Conservation (phyloP, 1,140 invertebrate species). For the Meteorus sp. region DNA sequence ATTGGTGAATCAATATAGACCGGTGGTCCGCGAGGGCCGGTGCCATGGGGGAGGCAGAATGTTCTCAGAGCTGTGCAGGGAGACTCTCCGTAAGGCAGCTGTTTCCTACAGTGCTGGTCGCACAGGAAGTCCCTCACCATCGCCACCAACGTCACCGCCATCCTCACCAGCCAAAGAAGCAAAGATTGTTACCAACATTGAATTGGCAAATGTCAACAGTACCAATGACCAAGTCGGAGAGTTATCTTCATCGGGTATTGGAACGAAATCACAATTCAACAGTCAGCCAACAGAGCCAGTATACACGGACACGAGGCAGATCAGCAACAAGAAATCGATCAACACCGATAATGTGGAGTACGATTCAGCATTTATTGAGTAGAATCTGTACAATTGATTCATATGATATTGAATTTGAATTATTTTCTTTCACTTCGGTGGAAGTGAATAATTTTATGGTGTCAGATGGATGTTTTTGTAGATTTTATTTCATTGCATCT, state of each 20-base stretch:
- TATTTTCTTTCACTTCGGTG: too few species aligned
- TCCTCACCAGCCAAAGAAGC: slow-evolving; percentile 54
- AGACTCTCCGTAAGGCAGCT: slow-evolving; percentile 63
- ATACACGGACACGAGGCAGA: slow-evolving; percentile 30
- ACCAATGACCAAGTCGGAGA: slow-evolving; percentile 29
- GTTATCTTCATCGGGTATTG: slow-evolving; percentile 23
- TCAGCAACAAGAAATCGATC: slow-evolving; percentile 32
- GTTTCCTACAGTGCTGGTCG: slow-evolving; percentile 58
- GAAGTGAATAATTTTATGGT: too few species aligned
- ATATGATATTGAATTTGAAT: too few species aligned
- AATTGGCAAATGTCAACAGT: slow-evolving; percentile 48
- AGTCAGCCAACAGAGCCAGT: slow-evolving; percentile 15
- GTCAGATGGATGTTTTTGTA: slow-evolving; percentile 8
- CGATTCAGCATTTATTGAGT: slow-evolving; percentile 38
- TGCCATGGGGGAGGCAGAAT: slow-evolving; percentile 61
- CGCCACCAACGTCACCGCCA: slow-evolving; percentile 55
- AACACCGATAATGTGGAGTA: slow-evolving; percentile 44
- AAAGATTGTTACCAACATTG: slow-evolving; percentile 45
- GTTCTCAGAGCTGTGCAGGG: slow-evolving; percentile 67
- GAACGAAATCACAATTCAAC: slow-evolving; percentile 12
- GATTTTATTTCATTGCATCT: not conserved
- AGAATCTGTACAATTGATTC: too few species aligned
- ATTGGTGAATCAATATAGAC: too few species aligned
- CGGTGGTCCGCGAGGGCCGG: slow-evolving; percentile 48
- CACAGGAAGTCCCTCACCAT: slow-evolving; percentile 52